A percentile compares a stretch with the other conserved stretches of the same genome.
Evolutionary conservation across 2,113 vertebrate species (phyloP).

Genomic region (Fregata magnificens): DNA sequence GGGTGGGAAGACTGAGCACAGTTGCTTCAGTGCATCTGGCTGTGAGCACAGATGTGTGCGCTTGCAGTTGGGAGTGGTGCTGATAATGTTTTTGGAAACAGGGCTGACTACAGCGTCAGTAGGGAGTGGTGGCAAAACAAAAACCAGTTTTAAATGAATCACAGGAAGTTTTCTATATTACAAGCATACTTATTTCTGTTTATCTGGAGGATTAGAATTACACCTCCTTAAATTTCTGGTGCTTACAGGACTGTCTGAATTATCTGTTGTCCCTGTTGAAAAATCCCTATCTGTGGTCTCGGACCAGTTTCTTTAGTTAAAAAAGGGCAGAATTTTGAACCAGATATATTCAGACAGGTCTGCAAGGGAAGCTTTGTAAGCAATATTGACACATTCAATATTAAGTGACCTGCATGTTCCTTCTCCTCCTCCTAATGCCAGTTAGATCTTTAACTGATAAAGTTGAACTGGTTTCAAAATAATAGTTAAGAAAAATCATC

Average conservation of each 20-base stretch:
- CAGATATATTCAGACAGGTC: neutral
- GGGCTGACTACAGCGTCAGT: neutral
- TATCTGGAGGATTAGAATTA: neutral
- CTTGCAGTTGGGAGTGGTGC: neutral
- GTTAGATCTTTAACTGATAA: neutral
- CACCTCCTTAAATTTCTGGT: neutral
- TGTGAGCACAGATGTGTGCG: neutral
- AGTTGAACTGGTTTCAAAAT: neutral
- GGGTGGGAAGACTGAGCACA: neutral
- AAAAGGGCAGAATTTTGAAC: neutral
- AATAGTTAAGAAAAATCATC: neutral
- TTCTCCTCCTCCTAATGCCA: neutral
- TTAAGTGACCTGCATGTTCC: neutral
- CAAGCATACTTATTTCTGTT: neutral
- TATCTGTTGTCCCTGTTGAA: neutral
- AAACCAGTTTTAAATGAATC: neutral
- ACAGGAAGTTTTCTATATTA: neutral
- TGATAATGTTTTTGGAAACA: neutral
- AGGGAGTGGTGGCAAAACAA: neutral
- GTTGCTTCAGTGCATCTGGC: neutral
- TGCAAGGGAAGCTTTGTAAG: neutral
- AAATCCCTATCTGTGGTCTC: neutral
- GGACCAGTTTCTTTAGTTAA: neutral
- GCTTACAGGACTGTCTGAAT: neutral
- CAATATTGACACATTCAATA: neutral